Evolutionary conservation across 2,113 vertebrate genomes (phyloP).

Genomic region (Forbesichthys agassizii): DNA sequence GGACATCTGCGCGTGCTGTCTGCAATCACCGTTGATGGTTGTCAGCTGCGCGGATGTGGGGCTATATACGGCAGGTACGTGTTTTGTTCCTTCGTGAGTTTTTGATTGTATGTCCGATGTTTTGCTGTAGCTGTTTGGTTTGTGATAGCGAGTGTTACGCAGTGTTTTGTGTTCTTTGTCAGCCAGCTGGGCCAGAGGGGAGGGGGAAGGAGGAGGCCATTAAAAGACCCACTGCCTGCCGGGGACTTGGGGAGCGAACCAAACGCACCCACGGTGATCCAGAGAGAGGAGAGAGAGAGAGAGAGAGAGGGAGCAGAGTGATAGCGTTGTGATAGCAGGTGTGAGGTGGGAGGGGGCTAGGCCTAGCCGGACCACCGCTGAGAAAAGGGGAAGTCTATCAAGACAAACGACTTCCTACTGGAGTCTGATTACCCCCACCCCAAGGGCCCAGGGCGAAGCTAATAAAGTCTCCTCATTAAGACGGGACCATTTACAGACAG

Average conservation of each 20-base stretch:
- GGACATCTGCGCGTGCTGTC: no score
- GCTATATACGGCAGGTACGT: no score
- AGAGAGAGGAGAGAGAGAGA: background rate
- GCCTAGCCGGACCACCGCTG: constrained; percentile 86
- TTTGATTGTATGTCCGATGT: no score
- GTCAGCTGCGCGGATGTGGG: no score
- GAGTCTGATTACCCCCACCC: constrained; percentile 72
- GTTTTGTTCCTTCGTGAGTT: no score
- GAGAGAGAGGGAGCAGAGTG: constrained; percentile 2
- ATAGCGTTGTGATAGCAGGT: constrained; percentile 1
- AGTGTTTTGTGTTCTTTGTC: background rate
- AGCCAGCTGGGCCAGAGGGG: constrained; percentile 43
- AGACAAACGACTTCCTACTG: constrained; percentile 95
- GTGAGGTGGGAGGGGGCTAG: constrained; percentile 47
- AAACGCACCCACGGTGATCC: constrained; percentile 77
- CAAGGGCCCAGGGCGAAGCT: constrained; percentile 59
- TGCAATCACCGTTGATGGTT: no score
- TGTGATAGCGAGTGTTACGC: no score
- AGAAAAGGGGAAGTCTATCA: constrained; percentile 86
- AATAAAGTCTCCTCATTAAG: constrained; percentile 78
- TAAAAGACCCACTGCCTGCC: constrained; percentile 85
- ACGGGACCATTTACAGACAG: constrained; percentile 71
- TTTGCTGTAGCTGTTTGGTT: no score
- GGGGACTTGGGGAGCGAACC: constrained; percentile 78
- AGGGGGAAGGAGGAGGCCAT: constrained; percentile 88